Conservation (phyloP, 2,888 invertebrate species). For the Drosophila birchii region DNA sequence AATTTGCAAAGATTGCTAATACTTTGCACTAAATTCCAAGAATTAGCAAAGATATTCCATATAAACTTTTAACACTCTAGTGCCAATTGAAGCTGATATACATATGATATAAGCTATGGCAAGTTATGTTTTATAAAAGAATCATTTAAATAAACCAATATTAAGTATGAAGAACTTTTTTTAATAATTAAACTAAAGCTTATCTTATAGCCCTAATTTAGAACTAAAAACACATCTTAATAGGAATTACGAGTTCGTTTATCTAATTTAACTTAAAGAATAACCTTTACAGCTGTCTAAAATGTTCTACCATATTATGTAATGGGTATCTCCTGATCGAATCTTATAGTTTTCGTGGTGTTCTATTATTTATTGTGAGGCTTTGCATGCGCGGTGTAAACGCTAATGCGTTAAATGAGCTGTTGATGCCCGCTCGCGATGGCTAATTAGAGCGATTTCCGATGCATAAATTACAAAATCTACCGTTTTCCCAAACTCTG, state of each 20-base stretch:
- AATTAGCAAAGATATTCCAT: not conserved
- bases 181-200: too few relatives aligned
- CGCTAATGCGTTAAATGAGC: conserved; percentile 76
- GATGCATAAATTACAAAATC: conserved; percentile 67
- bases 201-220: not conserved
- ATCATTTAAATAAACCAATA: not conserved
- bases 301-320: not conserved
- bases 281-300: not conserved
- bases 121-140: not conserved
- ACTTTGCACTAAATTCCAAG: not conserved
- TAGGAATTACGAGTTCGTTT: not conserved
- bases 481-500: conserved; percentile 14
- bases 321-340: conserved; percentile 19
- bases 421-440: conserved; percentile 60
- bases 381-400: conserved; percentile 49
- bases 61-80: conserved; percentile 2
- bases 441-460: conserved; percentile 71
- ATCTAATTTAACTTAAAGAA: not conserved
- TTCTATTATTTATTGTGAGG: conserved; percentile 34
- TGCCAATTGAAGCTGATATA: not conserved
- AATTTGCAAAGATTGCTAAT: not conserved
- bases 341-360: not conserved
- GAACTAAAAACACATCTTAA: not conserved
- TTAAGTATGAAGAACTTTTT: not conserved
- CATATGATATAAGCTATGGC: not conserved